Evolutionary conservation across 2,113 vertebrate genomes (phyloP).

Genomic region (Gasterosteus nipponicus): DNA sequence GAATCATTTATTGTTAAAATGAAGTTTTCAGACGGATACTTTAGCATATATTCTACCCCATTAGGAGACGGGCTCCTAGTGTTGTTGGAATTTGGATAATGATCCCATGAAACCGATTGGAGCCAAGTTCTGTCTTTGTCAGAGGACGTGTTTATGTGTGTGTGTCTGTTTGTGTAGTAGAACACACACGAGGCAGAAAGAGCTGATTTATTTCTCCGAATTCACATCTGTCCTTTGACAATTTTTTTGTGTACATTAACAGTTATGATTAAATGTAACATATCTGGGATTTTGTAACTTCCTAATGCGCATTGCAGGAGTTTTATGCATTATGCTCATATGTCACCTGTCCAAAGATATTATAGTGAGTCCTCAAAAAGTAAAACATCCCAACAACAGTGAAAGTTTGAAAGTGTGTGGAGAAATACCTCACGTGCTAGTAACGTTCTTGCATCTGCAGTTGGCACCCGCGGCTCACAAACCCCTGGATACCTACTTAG

Average conservation of each 20-base stretch:
- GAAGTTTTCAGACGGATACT: constrained; percentile 3
- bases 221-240: background rate
- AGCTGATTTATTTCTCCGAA: background rate
- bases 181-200: background rate
- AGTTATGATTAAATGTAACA: constrained; percentile 32
- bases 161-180: constrained; percentile 12
- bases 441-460: constrained; percentile 5
- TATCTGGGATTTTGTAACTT: background rate
- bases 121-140: constrained; percentile 11
- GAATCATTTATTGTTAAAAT: background rate
- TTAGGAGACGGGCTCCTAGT: constrained; percentile 1
- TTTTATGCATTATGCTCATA: background rate
- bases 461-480: constrained; percentile 10
- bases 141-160: background rate
- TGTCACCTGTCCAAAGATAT: constrained; percentile 13
- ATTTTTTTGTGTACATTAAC: constrained; percentile 11
- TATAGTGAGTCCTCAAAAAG: constrained; percentile 23
- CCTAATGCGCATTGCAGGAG: background rate
- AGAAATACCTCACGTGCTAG: background rate
- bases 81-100: constrained; percentile 15
- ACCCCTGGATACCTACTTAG: constrained; percentile 32
- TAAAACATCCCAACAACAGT: background rate
- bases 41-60: constrained; percentile 14
- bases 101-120: background rate
- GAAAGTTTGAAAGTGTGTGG: constrained; percentile 9